These are phyloP conservation scores for Dicroscelio sp. DNA, from an alignment of 2,888 invertebrate genomes.

Conservation along the genomic window DNA sequence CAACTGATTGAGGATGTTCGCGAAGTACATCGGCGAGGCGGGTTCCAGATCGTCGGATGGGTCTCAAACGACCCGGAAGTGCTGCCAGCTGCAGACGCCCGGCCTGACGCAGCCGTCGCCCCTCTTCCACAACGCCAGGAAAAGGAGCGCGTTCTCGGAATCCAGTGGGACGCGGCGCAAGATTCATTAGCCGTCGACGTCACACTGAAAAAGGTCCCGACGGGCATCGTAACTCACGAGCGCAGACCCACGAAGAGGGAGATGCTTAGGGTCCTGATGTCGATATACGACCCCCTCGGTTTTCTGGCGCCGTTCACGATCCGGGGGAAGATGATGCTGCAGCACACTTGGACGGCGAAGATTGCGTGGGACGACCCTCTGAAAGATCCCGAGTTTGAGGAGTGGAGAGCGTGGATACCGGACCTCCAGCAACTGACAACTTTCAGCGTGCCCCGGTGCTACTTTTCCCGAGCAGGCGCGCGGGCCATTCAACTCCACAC, in stretches of 20 bases:
- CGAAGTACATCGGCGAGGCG: background rate
- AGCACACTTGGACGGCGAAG: conserved; percentile 83
- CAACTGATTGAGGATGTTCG: background rate
- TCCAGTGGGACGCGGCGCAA: too few species aligned
- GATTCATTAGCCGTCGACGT: background rate
- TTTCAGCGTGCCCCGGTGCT: conserved; percentile 38
- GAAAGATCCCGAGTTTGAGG: conserved; percentile 44
- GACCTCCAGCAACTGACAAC: conserved; percentile 72
- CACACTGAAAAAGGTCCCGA: background rate
- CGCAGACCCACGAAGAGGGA: conserved; percentile 74
- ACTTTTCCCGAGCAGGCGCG: background rate
- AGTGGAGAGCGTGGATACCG: conserved; percentile 79
- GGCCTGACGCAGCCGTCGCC: too few species aligned
- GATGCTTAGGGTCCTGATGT: conserved; percentile 83
- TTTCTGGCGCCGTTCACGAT: conserved; percentile 82
- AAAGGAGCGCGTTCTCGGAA: too few species aligned
- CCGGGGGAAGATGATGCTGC: conserved; percentile 82
- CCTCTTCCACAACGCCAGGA: too few species aligned
- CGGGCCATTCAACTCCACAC: conserved; percentile 71
- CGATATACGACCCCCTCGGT: conserved; percentile 87
- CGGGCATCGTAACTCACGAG: background rate
- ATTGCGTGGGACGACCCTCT: conserved; percentile 81
- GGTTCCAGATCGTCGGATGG: too few species aligned
- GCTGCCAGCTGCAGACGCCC: too few species aligned
- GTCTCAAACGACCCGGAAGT: too few species aligned